Conservation (phyloP, 2,113 vertebrate genomes). For the Rhagologus leucostigma region DNA sequence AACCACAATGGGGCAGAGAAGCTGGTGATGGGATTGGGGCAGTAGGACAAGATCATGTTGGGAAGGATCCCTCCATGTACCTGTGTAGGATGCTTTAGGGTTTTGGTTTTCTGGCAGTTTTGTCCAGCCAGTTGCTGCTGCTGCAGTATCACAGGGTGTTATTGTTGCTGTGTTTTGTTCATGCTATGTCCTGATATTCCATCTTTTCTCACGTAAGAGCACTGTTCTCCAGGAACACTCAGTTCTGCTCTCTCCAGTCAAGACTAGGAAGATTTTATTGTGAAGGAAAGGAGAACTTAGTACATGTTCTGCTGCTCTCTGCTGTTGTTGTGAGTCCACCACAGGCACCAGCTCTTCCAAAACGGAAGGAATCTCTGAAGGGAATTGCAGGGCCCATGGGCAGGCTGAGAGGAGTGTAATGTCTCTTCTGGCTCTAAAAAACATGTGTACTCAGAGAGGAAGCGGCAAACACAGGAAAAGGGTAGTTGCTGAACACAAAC, state of each 20-base stretch:
- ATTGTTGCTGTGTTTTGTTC: not conserved
- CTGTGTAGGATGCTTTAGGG: not conserved
- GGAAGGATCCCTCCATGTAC: not conserved
- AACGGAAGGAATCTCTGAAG: not conserved
- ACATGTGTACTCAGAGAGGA: not conserved
- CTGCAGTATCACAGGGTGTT: not conserved
- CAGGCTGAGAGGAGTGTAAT: not conserved
- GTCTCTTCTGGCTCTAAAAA: not conserved
- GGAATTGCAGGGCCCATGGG: not conserved
- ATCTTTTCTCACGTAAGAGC: not conserved
- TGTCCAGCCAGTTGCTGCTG: not conserved
- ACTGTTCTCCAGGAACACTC: not conserved
- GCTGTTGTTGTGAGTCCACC: not conserved
- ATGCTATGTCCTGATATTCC: not conserved
- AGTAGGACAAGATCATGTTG: not conserved
- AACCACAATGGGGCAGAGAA: not conserved
- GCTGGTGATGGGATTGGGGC: not conserved
- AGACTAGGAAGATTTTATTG: not conserved
- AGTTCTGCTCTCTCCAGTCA: not conserved
- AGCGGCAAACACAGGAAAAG: not conserved
- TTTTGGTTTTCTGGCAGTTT: not conserved
- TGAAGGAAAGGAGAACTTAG: not conserved
- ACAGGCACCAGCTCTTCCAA: not conserved
- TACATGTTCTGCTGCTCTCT: not conserved
- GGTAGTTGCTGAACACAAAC: not conserved